Percentiles rank a stretch among this genome's conserved stretches.
Evolutionary conservation across 2,888 invertebrate species (phyloP).

Genomic region (Zootermopsis nevadensis): DNA sequence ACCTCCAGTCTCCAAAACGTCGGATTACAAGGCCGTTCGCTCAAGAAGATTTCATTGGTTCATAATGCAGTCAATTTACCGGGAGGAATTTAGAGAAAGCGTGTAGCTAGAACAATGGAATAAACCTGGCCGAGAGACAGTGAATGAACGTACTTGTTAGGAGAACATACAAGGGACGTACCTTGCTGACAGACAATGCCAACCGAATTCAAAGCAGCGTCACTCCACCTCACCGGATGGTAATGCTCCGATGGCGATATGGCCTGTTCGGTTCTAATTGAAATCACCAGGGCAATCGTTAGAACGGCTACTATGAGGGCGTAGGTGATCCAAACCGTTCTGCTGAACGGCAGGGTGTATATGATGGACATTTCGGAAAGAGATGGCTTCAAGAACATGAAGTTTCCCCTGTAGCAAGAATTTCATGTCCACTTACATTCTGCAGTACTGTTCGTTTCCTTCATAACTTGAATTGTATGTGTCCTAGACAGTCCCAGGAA

Average conservation of each 20-base stretch:
- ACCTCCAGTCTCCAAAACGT: too few relatives aligned
- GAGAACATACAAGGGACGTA: not conserved
- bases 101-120: too few relatives aligned
- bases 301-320: conserved; percentile 8
- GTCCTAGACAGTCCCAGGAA: too few relatives aligned
- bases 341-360: conserved; percentile 42
- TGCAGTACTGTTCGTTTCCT: not conserved
- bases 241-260: not conserved
- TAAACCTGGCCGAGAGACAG: too few relatives aligned
- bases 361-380: conserved; percentile 39
- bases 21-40: too few relatives aligned
- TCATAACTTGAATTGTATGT: not conserved
- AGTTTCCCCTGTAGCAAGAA: conserved; percentile 22
- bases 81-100: too few relatives aligned
- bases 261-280: not conserved
- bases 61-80: too few relatives aligned
- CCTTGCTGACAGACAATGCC: conserved; percentile 41
- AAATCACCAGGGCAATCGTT: not conserved
- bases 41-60: too few relatives aligned
- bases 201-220: not conserved
- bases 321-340: conserved; percentile 31
- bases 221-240: not conserved
- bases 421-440: not conserved
- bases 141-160: too few relatives aligned
- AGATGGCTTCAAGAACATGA: conserved; percentile 41